These are phyloP conservation scores for Danaus chrysippus DNA, from an alignment of 2,888 invertebrate species.

Conservation along the genomic window DNA sequence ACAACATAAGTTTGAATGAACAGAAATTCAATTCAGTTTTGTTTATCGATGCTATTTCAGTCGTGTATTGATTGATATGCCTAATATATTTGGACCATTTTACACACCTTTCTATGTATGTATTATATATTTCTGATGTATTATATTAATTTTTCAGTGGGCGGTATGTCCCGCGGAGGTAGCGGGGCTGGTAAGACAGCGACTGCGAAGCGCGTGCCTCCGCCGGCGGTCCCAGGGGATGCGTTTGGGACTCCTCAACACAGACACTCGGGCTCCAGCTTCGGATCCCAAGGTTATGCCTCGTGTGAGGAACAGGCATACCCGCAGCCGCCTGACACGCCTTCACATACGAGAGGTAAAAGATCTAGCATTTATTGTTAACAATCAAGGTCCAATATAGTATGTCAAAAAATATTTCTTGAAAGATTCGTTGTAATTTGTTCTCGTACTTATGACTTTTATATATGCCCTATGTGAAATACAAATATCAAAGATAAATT, in stretches of 20 bases:
- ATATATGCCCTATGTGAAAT: too few species aligned
- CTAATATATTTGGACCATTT: too few species aligned
- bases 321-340: conserved; percentile 80
- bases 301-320: conserved; percentile 87
- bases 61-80: too few species aligned
- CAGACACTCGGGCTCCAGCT: conserved; percentile 89
- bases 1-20: too few species aligned
- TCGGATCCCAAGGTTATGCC: conserved; percentile 87
- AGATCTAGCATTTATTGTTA: background rate
- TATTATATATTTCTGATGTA: too few species aligned
- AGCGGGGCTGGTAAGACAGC: conserved; percentile 84
- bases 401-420: too few species aligned
- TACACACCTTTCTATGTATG: too few species aligned
- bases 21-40: too few species aligned
- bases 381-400: background rate
- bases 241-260: conserved; percentile 80
- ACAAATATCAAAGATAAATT: too few species aligned
- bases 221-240: conserved; percentile 91
- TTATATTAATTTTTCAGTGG: conserved; percentile 78
- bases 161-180: conserved; percentile 91
- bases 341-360: conserved; percentile 78
- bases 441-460: too few species aligned
- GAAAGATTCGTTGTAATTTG: too few species aligned
- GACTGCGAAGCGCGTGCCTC: conserved; percentile 94
- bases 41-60: too few species aligned